These are phyloP conservation scores for Canis aureus DNA, from an alignment of 2,113 vertebrate species.

Conservation along the genomic window DNA sequence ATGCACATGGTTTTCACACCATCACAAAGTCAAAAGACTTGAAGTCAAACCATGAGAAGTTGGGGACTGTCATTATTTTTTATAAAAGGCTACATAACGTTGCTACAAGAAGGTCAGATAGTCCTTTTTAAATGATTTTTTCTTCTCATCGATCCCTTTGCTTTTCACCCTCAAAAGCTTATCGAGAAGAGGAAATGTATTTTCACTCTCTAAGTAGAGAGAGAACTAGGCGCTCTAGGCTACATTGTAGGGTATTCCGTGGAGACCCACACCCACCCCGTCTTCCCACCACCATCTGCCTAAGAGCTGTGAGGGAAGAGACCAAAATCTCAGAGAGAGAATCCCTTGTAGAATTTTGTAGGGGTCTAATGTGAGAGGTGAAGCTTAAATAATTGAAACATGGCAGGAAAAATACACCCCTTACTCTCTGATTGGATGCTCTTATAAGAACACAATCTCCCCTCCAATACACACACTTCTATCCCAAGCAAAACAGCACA, in stretches of 20 bases:
- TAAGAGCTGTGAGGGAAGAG: neutral
- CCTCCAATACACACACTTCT: neutral
- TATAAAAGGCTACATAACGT: neutral
- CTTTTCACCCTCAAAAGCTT: neutral
- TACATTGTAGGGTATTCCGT: neutral
- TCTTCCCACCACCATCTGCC: neutral
- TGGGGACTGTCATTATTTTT: neutral
- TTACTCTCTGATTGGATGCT: neutral
- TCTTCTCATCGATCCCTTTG: neutral
- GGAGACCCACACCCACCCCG: neutral
- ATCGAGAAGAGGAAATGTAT: neutral
- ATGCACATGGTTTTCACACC: neutral
- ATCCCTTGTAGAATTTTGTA: neutral
- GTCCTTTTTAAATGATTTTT: neutral
- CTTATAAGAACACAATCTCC: neutral
- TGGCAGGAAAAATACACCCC: neutral
- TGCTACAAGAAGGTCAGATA: neutral
- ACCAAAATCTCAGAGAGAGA: neutral
- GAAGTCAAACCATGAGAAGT: neutral
- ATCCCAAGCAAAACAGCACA: neutral
- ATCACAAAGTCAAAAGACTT: neutral
- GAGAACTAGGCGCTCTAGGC: neutral
- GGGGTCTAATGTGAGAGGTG: neutral
- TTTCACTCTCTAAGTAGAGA: slow-evolving; percentile 5
- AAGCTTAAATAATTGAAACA: neutral